These are phyloP conservation scores for Phalacrocorax pelagicus DNA, from an alignment of 2,113 vertebrate genomes.

Conservation along the genomic window DNA sequence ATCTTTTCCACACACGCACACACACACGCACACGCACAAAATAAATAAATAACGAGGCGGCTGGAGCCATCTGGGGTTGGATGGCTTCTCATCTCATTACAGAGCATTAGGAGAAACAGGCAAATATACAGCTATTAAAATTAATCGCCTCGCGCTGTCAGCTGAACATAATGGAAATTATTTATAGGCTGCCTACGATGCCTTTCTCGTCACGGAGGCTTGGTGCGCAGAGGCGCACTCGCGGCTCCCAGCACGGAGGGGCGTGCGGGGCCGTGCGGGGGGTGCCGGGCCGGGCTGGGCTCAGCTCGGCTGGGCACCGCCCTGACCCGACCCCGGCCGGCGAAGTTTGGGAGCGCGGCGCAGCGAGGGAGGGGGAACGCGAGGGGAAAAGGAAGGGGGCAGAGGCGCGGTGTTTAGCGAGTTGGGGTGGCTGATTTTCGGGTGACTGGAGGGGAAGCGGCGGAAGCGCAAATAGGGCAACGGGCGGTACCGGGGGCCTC, in stretches of 20 bases:
- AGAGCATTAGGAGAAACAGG: slow-evolving; percentile 82
- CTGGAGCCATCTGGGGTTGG: slow-evolving; percentile 77
- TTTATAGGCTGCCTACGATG: slow-evolving; percentile 83
- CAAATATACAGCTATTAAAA: slow-evolving; percentile 87
- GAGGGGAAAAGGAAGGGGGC: background rate
- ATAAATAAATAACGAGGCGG: slow-evolving; percentile 70
- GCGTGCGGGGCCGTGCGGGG: background rate
- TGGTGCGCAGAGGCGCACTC: slow-evolving; percentile 32
- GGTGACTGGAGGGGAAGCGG: background rate
- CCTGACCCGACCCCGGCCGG: background rate
- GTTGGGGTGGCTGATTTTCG: background rate
- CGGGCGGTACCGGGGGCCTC: background rate
- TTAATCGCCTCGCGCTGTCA: slow-evolving; percentile 85
- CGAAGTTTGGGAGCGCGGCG: background rate
- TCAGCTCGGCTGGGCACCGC: background rate
- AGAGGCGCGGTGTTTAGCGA: background rate
- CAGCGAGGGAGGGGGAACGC: background rate
- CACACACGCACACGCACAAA: slow-evolving; percentile 27
- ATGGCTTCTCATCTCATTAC: slow-evolving; percentile 81
- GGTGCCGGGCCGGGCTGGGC: background rate
- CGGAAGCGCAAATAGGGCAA: background rate
- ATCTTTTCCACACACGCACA: slow-evolving; percentile 26
- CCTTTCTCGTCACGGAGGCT: slow-evolving; percentile 77
- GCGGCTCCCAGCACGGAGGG: background rate
- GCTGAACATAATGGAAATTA: slow-evolving; percentile 85